These are phyloP conservation scores for Icerya purchasi DNA, from an alignment of 2,888 invertebrate genomes.

Conservation along the genomic window DNA sequence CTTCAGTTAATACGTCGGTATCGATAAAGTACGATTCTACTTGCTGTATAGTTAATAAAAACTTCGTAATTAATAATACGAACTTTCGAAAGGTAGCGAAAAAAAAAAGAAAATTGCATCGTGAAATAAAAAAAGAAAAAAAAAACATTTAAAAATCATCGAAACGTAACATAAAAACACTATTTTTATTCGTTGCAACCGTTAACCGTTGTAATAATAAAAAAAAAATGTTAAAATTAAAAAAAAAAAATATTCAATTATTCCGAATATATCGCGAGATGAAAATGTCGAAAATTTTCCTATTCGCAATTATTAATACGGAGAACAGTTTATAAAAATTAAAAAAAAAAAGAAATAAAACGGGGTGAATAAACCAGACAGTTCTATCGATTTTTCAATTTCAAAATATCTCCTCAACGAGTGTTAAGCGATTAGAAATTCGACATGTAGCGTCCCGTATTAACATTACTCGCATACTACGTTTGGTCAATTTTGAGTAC, in stretches of 20 bases:
- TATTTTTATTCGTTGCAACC: neutral
- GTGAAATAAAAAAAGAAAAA: neutral
- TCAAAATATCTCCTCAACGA: too few relatives aligned
- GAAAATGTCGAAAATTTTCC: too few relatives aligned
- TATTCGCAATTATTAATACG: too few relatives aligned
- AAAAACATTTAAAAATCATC: neutral
- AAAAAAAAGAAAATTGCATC: neutral
- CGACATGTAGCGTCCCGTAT: too few relatives aligned
- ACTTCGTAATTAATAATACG: too few relatives aligned
- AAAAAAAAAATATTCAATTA: neutral
- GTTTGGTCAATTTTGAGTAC: too few relatives aligned
- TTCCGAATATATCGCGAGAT: too few relatives aligned
- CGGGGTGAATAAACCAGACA: neutral
- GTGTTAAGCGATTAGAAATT: too few relatives aligned
- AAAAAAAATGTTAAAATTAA: neutral
- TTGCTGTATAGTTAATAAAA: too few relatives aligned
- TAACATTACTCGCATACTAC: too few relatives aligned
- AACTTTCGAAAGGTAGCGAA: too few relatives aligned
- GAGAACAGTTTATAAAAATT: too few relatives aligned
- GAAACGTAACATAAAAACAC: neutral
- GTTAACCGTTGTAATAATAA: neutral
- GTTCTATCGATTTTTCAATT: neutral
- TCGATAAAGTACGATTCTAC: conserved; percentile 50
- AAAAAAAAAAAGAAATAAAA: neutral
- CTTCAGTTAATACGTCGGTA: conserved; percentile 27